Evolutionary conservation across 1,140 invertebrate genomes (phyloP), one percentile per base, ranked within the genome.

Genomic region (Popillia japonica): DNA sequence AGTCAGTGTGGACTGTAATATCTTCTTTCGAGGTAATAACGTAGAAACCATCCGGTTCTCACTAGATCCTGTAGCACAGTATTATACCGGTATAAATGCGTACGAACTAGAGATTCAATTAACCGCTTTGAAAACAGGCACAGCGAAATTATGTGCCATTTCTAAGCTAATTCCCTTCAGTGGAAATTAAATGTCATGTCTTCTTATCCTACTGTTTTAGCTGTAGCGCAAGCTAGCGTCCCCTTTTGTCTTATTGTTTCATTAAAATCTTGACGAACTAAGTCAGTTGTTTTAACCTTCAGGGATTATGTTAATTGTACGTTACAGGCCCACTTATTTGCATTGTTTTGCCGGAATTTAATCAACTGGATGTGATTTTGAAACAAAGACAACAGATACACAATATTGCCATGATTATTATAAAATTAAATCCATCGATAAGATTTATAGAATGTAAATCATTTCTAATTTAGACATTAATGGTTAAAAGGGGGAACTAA

Each of bases 101-200:
- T 34, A 68, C 22, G 22, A n/a, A 55, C 48, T 17, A 17, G 17
- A 20, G 61, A 68, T 68, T 68, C 61, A 68, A 68, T 68, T 68
- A 68, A 68, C 17, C 61, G 61, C 61, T 68, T 22, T 23, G 61
- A 68, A 68, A 68, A 68, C 22, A 22, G 61, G 61, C 22, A 68
- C 61, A 23, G 8, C 61, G 61, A 68, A 68, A 68, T 68, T 68
- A 68, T 68, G 61, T 68, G 61, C 61, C 61, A 68, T 68, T 68
- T 68, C 61, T 68, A 68, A 68, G 61, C 61, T 68, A 68, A 68
- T 68, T 68, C 61, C 61, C 22, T 68, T 68, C 61, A 68, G 61
- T 68, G 61, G 61, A 68, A 68, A 68, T 68, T 68, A 68, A 68
- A 68, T 68, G 61, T 68, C 61, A 68, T 68, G 61, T 68, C 61